Evolutionary conservation across 2,797 vertebrate genomes (phyloP).

Genomic region (Rhynchonycteris naso): DNA sequence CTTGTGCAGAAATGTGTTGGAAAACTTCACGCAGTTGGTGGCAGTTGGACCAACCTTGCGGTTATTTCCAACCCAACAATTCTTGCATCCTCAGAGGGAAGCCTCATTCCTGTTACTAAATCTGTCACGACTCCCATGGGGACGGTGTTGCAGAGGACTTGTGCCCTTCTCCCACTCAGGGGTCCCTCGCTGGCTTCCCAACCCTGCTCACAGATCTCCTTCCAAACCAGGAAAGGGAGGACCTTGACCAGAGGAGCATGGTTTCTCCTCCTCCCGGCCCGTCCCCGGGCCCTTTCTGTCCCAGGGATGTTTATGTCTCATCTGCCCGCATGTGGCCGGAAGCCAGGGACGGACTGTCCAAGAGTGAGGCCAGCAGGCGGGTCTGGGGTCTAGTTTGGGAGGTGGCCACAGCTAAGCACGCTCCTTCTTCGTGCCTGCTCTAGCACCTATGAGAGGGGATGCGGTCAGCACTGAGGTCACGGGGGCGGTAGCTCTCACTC

Average conservation of each 20-base stretch:
- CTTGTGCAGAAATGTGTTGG: not conserved
- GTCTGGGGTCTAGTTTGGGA: not conserved
- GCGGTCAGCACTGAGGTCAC: not conserved
- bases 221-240: accelerated
- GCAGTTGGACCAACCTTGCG: slow-evolving; percentile 57
- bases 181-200: not conserved
- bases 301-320: not conserved
- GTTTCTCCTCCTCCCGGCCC: not conserved
- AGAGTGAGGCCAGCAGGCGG: not conserved
- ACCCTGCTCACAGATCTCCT: not conserved
- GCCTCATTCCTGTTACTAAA: slow-evolving; percentile 60
- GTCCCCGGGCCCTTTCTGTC: not conserved
- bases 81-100: slow-evolving; percentile 5
- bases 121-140: slow-evolving; percentile 24
- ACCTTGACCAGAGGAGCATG: not conserved
- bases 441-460: not conserved
- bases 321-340: not conserved
- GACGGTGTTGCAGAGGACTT: slow-evolving; percentile 4
- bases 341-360: not conserved
- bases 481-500: too few species aligned
- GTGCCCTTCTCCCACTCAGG: not conserved
- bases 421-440: not conserved
- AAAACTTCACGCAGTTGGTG: slow-evolving; percentile 37
- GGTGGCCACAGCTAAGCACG: not conserved
- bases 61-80: slow-evolving; percentile 55